Base-by-base conservation (phyloP, 2,797 vertebrate genomes). In the Dicrostonyx torquatus region DNA sequence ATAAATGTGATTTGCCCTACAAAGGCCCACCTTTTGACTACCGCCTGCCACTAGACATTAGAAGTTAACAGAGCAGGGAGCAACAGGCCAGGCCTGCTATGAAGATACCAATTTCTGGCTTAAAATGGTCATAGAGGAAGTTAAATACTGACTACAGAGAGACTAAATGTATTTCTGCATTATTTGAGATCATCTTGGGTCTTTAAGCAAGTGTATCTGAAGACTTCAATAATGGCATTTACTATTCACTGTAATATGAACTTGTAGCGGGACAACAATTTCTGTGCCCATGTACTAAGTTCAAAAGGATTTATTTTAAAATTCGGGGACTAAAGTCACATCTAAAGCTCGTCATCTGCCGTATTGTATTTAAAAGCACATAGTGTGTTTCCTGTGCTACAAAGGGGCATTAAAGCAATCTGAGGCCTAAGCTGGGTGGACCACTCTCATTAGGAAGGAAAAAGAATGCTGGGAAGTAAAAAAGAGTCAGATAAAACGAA, bases 141-240 rank as follows among this genome's bases (percentile, higher is more conserved):
- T 89, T 50, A 91, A 97, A 97, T 96, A 92, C 55, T 97, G 94
- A 97, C 97, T 96, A 66, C 73, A 96, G 95, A 87, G 37, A 95
- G 75, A 96, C 80, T 96, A 95, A 88, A 97, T 94, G 95, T 91
- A 72, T 92, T 93, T 91, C 96, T 96, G 13, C 84, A 70, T 95
- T 95, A 97, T 97, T 97, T 93, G 50, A 76, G n/a, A 90, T 95
- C 84, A 97, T 76, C 93, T 96, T 95, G 77, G 73, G 85, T 94
- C 96, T 95, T 88, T 2, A 26, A 93, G 43, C 8, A 50, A 84
- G 90, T 10, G 20, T 96, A 91, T 95, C 77, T 97, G 90, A 48
- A 95, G 78, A 76, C 40, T 89, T 43, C 1, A 80, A 83, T n/a
- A 70, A 82, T 4, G 2, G 15, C n/a, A 64, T 73, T 90, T 95